Percentiles rank a stretch among this genome's conserved stretches.
These are phyloP conservation scores for Quadriops clusia DNA, from an alignment of 2,888 invertebrate species.

Conservation along the genomic window DNA sequence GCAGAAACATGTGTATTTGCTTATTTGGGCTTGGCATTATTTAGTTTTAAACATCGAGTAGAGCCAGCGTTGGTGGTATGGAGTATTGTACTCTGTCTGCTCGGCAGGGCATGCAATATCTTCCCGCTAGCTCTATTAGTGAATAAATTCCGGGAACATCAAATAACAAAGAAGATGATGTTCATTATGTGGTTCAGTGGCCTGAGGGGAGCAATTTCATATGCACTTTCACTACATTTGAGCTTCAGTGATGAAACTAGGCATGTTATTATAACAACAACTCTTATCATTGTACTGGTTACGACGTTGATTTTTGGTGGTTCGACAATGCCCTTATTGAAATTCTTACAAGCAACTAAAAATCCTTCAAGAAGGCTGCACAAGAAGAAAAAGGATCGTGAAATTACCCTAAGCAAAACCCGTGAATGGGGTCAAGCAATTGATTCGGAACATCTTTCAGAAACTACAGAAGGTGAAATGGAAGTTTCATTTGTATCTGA, in stretches of 20 bases:
- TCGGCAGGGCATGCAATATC: slow-evolving; percentile 93
- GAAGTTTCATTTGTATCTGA: slow-evolving; percentile 79
- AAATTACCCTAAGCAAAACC: slow-evolving; percentile 92
- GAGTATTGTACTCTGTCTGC: slow-evolving; percentile 83
- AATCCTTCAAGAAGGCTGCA: slow-evolving; percentile 44
- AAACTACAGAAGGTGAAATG: slow-evolving; percentile 84
- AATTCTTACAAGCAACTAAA: slow-evolving; percentile 68
- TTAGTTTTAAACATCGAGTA: slow-evolving; percentile 87
- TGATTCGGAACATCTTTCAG: slow-evolving; percentile 86
- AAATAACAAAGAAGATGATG: slow-evolving; percentile 97
- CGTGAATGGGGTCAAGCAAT: slow-evolving; percentile 95
- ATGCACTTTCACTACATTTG: slow-evolving; percentile 91
- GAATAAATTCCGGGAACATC: slow-evolving; percentile 93
- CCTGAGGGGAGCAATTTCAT: slow-evolving; percentile 92
- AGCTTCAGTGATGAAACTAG: slow-evolving; percentile 89
- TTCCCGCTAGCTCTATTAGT: slow-evolving; percentile 88
- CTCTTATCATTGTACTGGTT: slow-evolving; percentile 92
- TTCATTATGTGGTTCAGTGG: slow-evolving; percentile 99
- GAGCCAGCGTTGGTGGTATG: slow-evolving; percentile 87
- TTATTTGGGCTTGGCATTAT: slow-evolving; percentile 87
- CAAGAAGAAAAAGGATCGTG: slow-evolving; percentile 50
- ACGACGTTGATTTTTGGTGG: slow-evolving; percentile 94
- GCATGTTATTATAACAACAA: slow-evolving; percentile 94
- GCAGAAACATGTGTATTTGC: slow-evolving; percentile 99
- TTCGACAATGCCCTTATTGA: slow-evolving; percentile 92